Evolutionary conservation across 2,888 invertebrate genomes (phyloP).

Genomic region (Ennomos fuscantarius): DNA sequence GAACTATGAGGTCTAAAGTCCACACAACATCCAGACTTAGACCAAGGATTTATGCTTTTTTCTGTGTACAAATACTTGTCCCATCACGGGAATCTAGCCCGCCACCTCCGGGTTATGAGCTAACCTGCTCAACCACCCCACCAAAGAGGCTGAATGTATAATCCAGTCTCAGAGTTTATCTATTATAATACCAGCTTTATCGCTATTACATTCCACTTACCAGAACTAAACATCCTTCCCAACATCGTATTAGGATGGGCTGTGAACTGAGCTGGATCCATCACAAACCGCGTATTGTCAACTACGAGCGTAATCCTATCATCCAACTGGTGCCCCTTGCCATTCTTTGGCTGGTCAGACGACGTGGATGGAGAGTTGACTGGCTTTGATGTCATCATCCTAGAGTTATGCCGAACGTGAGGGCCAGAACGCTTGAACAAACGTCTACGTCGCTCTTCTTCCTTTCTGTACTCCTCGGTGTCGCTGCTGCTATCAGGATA

Average conservation of each 20-base stretch:
- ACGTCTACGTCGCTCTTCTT: constrained; percentile 88
- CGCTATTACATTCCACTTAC: constrained; percentile 55
- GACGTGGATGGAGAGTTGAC: constrained; percentile 65
- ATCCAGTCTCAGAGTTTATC: no score
- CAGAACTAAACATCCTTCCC: constrained; percentile 98
- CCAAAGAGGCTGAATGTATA: no score
- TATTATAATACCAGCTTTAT: no score
- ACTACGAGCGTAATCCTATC: constrained; percentile 97
- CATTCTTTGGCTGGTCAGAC: constrained; percentile 64
- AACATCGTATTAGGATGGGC: constrained; percentile 99
- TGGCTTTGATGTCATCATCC: constrained; percentile 69
- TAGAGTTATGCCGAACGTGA: constrained; percentile 51
- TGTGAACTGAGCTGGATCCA: constrained; percentile 96
- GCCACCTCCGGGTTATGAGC: no score
- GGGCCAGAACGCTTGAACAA: constrained; percentile 74
- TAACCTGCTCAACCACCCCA: no score
- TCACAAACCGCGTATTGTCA: constrained; percentile 95
- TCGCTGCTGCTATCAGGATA: constrained; percentile 92
- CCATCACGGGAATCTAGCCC: no score
- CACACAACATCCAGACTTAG: no score
- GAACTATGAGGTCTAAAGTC: no score
- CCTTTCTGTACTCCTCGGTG: constrained; percentile 92
- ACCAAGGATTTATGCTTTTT: no score
- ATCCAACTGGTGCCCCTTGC: constrained; percentile 75
- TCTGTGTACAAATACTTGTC: no score